These are phyloP conservation scores for Sebastes kiyomatsui DNA, from an alignment of 2,797 vertebrate species.

Conservation along the genomic window DNA sequence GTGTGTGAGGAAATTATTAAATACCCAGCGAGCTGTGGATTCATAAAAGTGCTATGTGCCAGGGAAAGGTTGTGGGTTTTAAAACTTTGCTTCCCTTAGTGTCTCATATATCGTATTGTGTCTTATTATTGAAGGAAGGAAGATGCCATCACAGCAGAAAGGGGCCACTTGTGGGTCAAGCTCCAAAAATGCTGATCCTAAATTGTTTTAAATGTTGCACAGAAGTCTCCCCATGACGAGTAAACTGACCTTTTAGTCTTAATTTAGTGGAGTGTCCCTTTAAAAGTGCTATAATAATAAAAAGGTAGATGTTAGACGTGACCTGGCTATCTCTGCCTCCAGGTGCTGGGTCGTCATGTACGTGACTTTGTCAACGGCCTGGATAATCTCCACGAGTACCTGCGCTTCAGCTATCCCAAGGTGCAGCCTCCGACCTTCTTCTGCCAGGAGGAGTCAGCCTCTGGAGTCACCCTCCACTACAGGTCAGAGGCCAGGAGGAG, in stretches of 20 bases:
- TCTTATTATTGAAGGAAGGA: not conserved
- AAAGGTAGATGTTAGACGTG: not conserved
- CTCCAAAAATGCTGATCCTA: too few species aligned
- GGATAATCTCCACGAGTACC: slow-evolving; percentile 84
- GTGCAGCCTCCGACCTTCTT: slow-evolving; percentile 85
- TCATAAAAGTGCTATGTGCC: not conserved
- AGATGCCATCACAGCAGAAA: not conserved
- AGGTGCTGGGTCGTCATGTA: slow-evolving; percentile 83
- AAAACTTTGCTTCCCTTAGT: not conserved
- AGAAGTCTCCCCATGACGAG: not conserved
- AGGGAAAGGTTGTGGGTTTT: not conserved
- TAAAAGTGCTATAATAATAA: not conserved
- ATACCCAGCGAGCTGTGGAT: not conserved
- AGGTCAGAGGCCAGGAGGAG: slow-evolving; percentile 60
- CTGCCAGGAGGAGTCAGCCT: slow-evolving; percentile 84
- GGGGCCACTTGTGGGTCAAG: not conserved
- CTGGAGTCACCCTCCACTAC: slow-evolving; percentile 84
- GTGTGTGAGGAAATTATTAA: not conserved
- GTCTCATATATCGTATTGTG: not conserved
- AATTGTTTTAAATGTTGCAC: not conserved
- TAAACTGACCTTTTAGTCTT: not conserved
- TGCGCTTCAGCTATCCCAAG: slow-evolving; percentile 86
- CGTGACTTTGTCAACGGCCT: slow-evolving; percentile 84
- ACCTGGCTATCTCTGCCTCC: not conserved
- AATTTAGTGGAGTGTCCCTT: not conserved